Base-by-base conservation (phyloP, 2,797 vertebrate species). In the Lithobates pipiens region DNA sequence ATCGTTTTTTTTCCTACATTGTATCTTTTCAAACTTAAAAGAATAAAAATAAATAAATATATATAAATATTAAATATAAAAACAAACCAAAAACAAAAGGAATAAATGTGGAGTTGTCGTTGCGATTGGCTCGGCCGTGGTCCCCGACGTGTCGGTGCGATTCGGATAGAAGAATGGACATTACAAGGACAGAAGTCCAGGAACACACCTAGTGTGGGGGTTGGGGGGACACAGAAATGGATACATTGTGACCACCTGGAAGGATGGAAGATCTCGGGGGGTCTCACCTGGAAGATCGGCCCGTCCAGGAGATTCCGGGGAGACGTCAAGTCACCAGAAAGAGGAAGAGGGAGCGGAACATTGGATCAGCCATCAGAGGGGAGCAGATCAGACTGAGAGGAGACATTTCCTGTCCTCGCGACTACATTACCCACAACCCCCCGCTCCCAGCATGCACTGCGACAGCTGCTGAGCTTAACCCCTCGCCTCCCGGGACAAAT, bases 371-470 rank as follows among this genome's bases (percentile, higher is more conserved):
- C 46, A 32, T 32, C 69, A 87, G 71, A 74, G 42, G 10, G 76
- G 70, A 36, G 57, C 39, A 73, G 75, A 6, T 27, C 68, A 2
- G 36, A 78, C 39, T 27, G 39, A 69, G 39, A 57, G 85, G 74
- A 83, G 85, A 81, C 85, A 87, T 87, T 83, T 83, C 85, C 85
- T 83, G 76, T 78, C 21, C 44, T 18, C 27, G 67, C 57, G 68
- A 86, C 85, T 87, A 83, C 85, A 87, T 83, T 87, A 79, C 81
- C 85, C 85, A 32, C 78, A 57, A 46, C 75, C 44, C 68, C 15
- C 34, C 2, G 1, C 32, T 86, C 80, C 85, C 85, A 81, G 75
- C 76, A 83, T 86, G 85, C 85, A 78, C 15, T 18, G 76, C 63
- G 5, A 2, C 42, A 4, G 34, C n/a, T n/a, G n/a, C n/a, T n/a